Conservation (phyloP, 2,113 vertebrate genomes). For the Tragelaphus buxtoni region DNA sequence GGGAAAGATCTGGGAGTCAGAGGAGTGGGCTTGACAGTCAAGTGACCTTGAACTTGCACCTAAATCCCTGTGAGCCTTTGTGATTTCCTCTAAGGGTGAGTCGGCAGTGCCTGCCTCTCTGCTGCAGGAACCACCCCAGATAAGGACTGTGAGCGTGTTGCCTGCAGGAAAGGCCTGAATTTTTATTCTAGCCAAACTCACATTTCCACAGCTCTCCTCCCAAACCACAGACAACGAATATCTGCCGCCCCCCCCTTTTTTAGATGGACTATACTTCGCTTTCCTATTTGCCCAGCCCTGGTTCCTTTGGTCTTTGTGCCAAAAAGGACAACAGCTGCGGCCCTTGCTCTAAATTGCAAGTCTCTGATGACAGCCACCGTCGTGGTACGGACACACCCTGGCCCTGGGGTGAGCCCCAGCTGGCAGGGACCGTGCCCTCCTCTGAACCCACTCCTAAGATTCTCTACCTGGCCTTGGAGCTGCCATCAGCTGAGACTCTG, state of each 20-base stretch:
- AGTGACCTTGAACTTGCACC: not conserved
- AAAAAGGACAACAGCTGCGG: not conserved
- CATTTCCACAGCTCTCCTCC: not conserved
- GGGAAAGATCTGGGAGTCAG: not conserved
- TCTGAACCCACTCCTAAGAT: not conserved
- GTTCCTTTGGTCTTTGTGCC: conserved; percentile 23
- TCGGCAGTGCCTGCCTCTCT: not conserved
- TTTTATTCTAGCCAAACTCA: not conserved
- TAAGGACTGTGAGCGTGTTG: fast-evolving
- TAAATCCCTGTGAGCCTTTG: too few species aligned
- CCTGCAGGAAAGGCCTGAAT: not conserved
- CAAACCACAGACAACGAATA: not conserved
- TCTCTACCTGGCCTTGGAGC: not conserved
- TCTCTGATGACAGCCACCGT: not conserved
- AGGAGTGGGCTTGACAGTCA: not conserved
- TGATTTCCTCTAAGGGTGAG: fast-evolving
- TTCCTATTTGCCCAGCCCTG: not conserved
- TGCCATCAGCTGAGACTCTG: not conserved
- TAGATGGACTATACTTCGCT: not conserved
- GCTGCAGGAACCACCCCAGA: fast-evolving
- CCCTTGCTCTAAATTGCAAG: not conserved
- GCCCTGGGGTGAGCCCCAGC: not conserved
- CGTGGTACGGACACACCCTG: not conserved
- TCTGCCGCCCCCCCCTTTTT: not conserved
- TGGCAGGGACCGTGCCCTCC: not conserved